These are phyloP conservation scores for Sogatella furcifera DNA, from an alignment of 1,140 invertebrate species.

Conservation along the genomic window DNA sequence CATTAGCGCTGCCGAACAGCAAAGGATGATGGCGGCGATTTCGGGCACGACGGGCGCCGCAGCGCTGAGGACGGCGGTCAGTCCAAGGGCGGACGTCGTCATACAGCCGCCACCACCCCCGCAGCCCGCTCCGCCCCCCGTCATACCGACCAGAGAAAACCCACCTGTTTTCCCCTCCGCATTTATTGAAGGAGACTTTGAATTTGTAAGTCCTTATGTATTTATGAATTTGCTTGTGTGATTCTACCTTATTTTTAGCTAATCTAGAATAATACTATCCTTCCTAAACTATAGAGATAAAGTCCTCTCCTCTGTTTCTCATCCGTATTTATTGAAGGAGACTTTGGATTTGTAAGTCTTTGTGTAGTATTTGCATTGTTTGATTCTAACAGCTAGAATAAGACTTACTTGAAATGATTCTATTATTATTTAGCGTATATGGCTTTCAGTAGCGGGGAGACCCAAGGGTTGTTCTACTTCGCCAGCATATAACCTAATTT, in stretches of 20 bases:
- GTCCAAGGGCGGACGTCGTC: not conserved
- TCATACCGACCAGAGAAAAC: conserved; percentile 6
- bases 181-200: conserved; percentile 61
- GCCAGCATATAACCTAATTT: no score
- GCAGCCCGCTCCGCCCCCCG: not conserved
- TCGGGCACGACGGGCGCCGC: not conserved
- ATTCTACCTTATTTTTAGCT: not conserved
- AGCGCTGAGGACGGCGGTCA: not conserved
- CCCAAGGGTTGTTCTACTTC: no score
- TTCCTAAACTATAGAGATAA: no score
- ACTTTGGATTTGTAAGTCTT: conserved; percentile 81
- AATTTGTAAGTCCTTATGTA: conserved; percentile 63
- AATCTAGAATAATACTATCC: no score
- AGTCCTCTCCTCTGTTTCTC: conserved; percentile 28
- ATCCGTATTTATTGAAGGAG: conserved; percentile 43
- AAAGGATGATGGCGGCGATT: not conserved
- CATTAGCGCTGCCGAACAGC: no score
- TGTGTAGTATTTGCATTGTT: not conserved
- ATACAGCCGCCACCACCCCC: not conserved
- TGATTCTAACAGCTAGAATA: not conserved
- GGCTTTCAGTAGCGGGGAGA: no score
- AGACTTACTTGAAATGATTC: no score
- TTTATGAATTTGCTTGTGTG: no score
- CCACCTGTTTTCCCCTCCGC: conserved; percentile 32
- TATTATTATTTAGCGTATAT: no score